Evolutionary conservation across 1,140 invertebrate species (phyloP).

Genomic region (Phymorhynchus buccinoides): DNA sequence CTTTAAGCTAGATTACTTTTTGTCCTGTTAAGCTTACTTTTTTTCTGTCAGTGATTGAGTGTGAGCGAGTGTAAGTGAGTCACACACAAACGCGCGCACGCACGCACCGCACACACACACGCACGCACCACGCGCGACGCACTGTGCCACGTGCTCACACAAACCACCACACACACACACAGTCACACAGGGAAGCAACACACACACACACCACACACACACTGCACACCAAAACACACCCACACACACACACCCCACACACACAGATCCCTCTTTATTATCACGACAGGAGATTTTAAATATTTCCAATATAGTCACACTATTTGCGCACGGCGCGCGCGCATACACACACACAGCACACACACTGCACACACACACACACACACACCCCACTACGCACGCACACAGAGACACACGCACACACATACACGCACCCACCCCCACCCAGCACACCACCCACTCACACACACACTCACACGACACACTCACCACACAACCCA

Average conservation of each 20-base stretch:
- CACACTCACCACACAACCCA: too few species aligned
- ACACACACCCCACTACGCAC: constrained; percentile 9
- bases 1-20: too few species aligned
- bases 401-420: not conserved
- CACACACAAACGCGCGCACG: not conserved
- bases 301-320: too few species aligned
- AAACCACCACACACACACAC: not conserved
- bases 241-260: not conserved
- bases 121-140: too few species aligned
- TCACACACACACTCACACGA: constrained; percentile 6
- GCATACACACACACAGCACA: constrained; percentile 27
- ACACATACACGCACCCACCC: not conserved
- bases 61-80: too few species aligned
- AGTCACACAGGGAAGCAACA: constrained; percentile 27
- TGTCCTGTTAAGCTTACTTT: too few species aligned
- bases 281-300: too few species aligned
- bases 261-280: not conserved
- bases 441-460: not conserved
- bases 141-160: constrained; percentile 12
- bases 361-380: constrained; percentile 21
- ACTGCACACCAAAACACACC: too few species aligned
- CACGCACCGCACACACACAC: constrained; percentile 20
- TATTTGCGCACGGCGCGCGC: constrained; percentile 19
- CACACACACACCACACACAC: constrained; percentile 17
- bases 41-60: too few species aligned